Percentiles rank a stretch among this genome's conserved stretches.
Evolutionary conservation across 1,140 invertebrate species (phyloP).

Genomic region (Portunus trituberculatus): DNA sequence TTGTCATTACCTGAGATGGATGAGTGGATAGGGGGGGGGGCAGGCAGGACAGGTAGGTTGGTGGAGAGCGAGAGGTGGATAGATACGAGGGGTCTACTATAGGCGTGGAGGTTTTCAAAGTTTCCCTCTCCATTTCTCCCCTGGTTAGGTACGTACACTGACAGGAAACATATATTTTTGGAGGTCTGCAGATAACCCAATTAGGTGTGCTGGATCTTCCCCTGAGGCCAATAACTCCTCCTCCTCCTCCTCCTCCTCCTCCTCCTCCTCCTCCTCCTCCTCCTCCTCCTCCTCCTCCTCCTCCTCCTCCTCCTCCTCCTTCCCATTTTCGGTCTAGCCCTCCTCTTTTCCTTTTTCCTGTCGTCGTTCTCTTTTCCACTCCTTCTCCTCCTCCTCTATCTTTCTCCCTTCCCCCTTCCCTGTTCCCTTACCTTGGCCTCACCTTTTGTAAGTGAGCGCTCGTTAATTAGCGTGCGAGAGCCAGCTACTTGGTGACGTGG

Average conservation of each 20-base stretch:
- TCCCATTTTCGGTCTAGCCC: not conserved
- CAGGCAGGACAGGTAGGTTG: no score
- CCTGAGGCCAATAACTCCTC: no score
- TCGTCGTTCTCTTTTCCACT: not conserved
- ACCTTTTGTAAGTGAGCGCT: conserved; percentile 1
- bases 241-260: not conserved
- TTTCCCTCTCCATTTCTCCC: no score
- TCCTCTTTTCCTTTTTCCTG: not conserved
- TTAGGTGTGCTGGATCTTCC: no score
- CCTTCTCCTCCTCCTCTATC: not conserved
- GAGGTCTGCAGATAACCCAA: no score
- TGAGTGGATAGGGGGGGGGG: no score
- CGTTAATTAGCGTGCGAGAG: not conserved
- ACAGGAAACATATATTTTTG: no score
- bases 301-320: not conserved
- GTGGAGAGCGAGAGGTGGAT: no score
- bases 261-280: not conserved
- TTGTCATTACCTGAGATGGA: no score
- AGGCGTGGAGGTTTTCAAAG: no score
- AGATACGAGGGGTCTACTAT: no score
- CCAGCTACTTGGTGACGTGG: conserved; percentile 9
- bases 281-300: not conserved
- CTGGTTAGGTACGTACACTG: no score
- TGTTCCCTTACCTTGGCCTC: not conserved
- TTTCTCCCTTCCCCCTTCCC: not conserved